Conservation (phyloP, 2,888 invertebrate species). For the Andrena flavipes region DNA sequence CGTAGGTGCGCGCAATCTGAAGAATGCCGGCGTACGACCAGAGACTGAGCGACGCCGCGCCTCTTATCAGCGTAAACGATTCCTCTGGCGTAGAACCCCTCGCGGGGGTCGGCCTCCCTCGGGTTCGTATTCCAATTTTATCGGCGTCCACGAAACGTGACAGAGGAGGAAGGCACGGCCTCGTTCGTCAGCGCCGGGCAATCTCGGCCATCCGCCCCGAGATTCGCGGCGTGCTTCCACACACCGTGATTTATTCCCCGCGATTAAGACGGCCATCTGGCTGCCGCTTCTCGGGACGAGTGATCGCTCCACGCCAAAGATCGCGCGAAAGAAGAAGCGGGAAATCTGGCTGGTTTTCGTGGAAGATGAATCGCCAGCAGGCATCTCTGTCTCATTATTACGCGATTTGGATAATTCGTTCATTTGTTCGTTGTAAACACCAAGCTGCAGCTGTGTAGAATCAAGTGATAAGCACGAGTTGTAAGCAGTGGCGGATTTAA, state of each 20-base stretch:
- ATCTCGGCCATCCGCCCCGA: background rate
- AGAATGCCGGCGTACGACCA: background rate
- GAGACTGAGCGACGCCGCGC: slow-evolving; percentile 67
- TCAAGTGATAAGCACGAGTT: no score
- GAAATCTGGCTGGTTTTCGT: slow-evolving; percentile 2
- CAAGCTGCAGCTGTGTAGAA: no score
- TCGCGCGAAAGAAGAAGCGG: background rate
- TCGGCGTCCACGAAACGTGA: slow-evolving; percentile 1
- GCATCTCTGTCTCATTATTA: background rate
- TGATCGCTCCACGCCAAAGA: background rate
- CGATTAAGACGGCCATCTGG: slow-evolving; percentile 31
- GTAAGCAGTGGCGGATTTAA: no score
- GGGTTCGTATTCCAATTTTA: background rate
- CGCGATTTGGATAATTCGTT: background rate
- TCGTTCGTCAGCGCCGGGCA: background rate
- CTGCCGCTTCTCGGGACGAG: slow-evolving; percentile 1
- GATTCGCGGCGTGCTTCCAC: slow-evolving; percentile 29
- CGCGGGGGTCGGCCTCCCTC: background rate
- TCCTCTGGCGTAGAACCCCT: background rate
- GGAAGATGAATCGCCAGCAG: background rate
- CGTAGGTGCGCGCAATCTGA: slow-evolving; percentile 4
- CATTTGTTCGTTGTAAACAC: no score
- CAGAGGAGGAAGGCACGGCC: background rate
- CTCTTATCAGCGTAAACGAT: slow-evolving; percentile 10
- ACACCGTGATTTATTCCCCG: slow-evolving; percentile 70